phyloP scores from a whole-genome alignment of 2,113 vertebrate genomes.

The Stigmatopora nigra region DNA sequence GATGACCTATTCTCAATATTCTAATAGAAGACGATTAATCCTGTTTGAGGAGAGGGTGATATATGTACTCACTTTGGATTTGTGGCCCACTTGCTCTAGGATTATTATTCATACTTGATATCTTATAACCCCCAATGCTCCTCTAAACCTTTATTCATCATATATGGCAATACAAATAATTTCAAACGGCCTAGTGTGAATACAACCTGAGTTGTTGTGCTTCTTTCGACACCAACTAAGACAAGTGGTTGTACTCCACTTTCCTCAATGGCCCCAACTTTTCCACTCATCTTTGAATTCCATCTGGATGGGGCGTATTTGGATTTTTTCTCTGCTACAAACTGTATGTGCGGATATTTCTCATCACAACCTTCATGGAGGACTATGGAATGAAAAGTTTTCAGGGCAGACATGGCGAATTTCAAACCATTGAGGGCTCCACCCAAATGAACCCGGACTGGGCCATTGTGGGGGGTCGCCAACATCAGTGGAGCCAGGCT shows the following conservation, averaged over 20 bases:
- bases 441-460: background rate
- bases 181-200: background rate
- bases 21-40: background rate
- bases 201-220: background rate
- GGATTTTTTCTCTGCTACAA: conserved; percentile 57
- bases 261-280: background rate
- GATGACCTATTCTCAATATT: background rate
- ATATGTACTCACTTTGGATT: background rate
- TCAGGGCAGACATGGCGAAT: background rate
- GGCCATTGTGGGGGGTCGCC: background rate
- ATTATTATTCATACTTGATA: background rate
- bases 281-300: conserved; percentile 1
- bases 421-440: background rate
- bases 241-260: background rate
- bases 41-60: background rate
- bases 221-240: background rate
- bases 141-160: too few species aligned
- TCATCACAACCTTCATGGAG: conserved; percentile 24
- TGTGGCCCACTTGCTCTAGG: background rate
- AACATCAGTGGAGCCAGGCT: background rate
- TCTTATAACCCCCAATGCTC: too few species aligned
- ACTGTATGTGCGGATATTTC: conserved; percentile 25
- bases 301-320: conserved; percentile 21
- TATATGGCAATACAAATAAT: too few species aligned
- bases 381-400: conserved; percentile 21